Evolutionary conservation across 2,113 vertebrate species (phyloP), one percentile per base, ranked within the genome.

Genomic region (Scatophagus argus): DNA sequence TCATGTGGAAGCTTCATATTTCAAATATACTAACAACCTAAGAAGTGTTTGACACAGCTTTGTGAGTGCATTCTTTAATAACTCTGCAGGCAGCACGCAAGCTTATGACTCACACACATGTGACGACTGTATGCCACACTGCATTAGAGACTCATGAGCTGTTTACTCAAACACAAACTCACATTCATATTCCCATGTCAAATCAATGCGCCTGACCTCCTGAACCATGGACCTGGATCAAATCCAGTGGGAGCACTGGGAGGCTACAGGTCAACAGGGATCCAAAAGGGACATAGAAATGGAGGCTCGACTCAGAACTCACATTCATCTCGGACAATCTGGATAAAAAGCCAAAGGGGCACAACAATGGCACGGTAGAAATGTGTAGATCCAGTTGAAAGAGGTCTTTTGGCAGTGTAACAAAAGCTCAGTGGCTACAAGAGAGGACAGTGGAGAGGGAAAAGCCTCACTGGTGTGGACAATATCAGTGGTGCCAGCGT

Each of bases 401-500:
- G 78, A 83, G 87, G 69, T 72, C 49, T 87, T 88, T 75, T 90
- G 92, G 83, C 85, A 47, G 54, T 1, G 41, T 27, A 81, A 88
- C 85, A 79, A 87, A 85, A 87, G 64, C 73, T 85, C 77, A 46
- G 67, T 73, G 79, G 82, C 52, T 80, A 83, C 84, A 86, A 85
- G 72, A 81, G 85, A 74, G 79, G 81, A 79, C 64, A 70, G 69
- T 31, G 60, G 68, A 63, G 74, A 84, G 75, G 59, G 77, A 70
- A 89, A 88, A 89, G 60, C 77, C 73, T 86, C 71, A 44, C 76
- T 92, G 90, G 90, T 86, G 80, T 47, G 78, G 71, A 78, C 86
- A 83, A 69, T 89, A 91, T 90, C 87, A 82, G 79, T 52, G 2
- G 60, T 87, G 89, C 78, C 92, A 91, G 88, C 84, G 55, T 65